Conservation (phyloP, 2,888 invertebrate genomes). For the Plemyria rubiginata region DNA sequence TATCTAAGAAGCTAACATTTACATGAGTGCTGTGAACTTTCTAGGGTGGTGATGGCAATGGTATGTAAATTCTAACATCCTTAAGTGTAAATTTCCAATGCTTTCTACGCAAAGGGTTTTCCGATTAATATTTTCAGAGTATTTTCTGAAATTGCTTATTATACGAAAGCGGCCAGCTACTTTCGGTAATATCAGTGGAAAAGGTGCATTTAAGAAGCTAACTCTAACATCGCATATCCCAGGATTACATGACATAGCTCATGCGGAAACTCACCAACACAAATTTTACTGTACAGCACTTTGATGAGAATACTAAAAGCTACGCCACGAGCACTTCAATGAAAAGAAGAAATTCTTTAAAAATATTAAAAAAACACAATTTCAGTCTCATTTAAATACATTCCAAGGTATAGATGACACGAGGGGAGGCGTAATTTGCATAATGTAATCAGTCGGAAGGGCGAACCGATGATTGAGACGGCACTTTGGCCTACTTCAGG, state of each 20-base stretch:
- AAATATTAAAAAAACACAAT: slow-evolving; percentile 18
- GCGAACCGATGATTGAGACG: slow-evolving; percentile 63
- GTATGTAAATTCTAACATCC: slow-evolving; percentile 12
- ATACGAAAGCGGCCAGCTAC: no score
- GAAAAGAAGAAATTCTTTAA: neutral
- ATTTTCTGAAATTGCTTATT: neutral
- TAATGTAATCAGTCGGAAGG: slow-evolving; percentile 65
- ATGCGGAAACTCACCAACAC: neutral
- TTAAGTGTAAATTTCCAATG: neutral
- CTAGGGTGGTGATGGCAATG: slow-evolving; percentile 6
- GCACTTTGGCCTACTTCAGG: slow-evolving; percentile 55
- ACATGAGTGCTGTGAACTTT: slow-evolving; percentile 8
- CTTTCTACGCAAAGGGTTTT: neutral
- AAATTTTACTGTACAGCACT: neutral
- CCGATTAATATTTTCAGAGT: neutral
- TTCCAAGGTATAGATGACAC: slow-evolving; percentile 56
- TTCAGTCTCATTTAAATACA: slow-evolving; percentile 38
- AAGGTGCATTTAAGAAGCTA: neutral
- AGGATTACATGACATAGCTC: neutral
- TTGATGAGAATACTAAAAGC: neutral
- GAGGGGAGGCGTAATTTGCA: slow-evolving; percentile 60
- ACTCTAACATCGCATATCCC: neutral
- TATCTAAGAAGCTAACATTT: slow-evolving; percentile 8
- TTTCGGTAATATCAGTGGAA: no score
- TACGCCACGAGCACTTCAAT: neutral